Evolutionary conservation across 2,888 invertebrate genomes (phyloP), one percentile per base, ranked within the genome.

Genomic region (Euproctis similis): DNA sequence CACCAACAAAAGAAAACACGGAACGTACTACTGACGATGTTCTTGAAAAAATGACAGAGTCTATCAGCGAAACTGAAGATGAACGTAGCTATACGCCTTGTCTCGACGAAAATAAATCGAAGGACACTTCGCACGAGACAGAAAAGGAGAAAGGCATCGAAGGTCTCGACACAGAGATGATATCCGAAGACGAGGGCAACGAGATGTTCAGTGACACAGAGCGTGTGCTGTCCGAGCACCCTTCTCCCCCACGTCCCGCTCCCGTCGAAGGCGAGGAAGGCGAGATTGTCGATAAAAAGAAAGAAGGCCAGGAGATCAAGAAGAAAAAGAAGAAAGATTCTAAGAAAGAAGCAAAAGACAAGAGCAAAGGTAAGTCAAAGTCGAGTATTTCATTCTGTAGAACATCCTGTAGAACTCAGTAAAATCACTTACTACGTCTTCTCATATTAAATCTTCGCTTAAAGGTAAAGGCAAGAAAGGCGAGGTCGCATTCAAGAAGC

Each of bases 41-140:
- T 16, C 62, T 53, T 2, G 71, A 66, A 36, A 85, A 86, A 47
- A 85, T 88, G 85, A 89, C 88, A 0, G 88, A 89, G 59, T 87
- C 88, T 32, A 88, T 89, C 39, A 88, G 88, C 50, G 89, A 88
- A 50, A 77, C 76, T 1, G 88, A 87, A 45, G 89, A 88, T 55
- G 90, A 90, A 65, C 77, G 91, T 35, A 90, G 90, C 40, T 91
- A 91, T 62, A 91, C 91, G 28, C 91, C 91, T 0, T 90, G 91
- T 46, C 78, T 91, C 29, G 91, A 91, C 63, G 91, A 91, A 60
- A 84, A 85, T 48, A 87, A 86, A 44, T 84, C 77, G 12, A 65
- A 73, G 36, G 77, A 75, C 33, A 68, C 65, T 1, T 73, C 78
- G 1, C 45, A 71, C 17, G 81, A 75, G 30, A 54, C 59, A 1